Percentiles rank a stretch among this genome's conserved stretches.
phyloP scores from a whole-genome alignment of 2,888 invertebrate species.

The Xestia rhomboidea region DNA sequence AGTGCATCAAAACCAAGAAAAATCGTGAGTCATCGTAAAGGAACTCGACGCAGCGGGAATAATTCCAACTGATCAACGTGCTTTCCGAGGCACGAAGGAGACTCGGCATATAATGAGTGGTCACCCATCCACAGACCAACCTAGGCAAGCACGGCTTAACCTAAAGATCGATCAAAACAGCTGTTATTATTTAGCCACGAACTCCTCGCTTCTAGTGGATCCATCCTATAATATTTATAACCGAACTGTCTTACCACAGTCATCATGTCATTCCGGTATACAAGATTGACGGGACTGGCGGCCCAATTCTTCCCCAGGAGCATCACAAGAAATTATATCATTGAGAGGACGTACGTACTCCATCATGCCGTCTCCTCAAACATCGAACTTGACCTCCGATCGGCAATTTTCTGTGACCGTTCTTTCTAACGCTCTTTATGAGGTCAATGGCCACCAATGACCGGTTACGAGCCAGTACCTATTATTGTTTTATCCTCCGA shows the following conservation, averaged over 20 bases:
- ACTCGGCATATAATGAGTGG: no score
- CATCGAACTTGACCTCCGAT: not conserved
- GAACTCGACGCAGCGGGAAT: no score
- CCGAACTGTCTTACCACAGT: not conserved
- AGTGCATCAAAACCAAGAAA: no score
- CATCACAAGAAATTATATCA: no score
- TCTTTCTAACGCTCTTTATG: not conserved
- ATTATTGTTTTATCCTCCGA: not conserved
- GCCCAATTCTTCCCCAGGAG: not conserved
- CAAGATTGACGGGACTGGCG: not conserved
- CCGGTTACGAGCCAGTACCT: not conserved
- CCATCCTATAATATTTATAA: not conserved
- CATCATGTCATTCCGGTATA: not conserved
- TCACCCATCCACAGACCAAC: no score
- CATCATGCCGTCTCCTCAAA: not conserved
- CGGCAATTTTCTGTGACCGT: slow-evolving; percentile 7
- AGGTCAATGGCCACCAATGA: slow-evolving; percentile 3
- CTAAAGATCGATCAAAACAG: no score
- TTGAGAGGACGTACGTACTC: not conserved
- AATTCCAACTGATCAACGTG: no score
- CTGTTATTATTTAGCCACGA: no score
- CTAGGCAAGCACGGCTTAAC: no score
- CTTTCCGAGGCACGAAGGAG: no score
- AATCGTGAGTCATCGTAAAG: no score
- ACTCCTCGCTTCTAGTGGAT: not conserved